phyloP scores from a whole-genome alignment of 2,113 vertebrate species.

The Phylloscopus trochiloides region DNA sequence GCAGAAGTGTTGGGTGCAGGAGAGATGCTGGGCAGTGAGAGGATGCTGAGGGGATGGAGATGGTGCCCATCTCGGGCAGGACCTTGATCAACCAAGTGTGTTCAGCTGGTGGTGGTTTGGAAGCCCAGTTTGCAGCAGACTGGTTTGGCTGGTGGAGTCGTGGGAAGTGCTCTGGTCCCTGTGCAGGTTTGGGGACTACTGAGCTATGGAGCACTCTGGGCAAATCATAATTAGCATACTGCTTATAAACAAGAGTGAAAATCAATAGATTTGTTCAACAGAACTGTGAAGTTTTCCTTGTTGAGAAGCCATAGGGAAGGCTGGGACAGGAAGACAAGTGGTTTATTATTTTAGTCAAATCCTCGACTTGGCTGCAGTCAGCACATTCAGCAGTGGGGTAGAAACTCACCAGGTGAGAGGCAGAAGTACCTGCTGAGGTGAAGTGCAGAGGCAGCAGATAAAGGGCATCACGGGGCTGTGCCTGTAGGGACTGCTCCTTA shows the following conservation, averaged over 20 bases:
- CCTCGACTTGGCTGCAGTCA: not conserved
- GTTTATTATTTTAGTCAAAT: not conserved
- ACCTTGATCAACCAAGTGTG: not conserved
- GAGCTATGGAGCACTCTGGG: not conserved
- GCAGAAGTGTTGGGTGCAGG: not conserved
- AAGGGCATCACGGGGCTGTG: not conserved
- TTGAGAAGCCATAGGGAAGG: not conserved
- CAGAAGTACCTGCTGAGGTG: not conserved
- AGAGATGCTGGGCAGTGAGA: not conserved
- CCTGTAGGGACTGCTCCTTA: not conserved
- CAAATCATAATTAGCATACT: not conserved
- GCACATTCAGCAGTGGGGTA: not conserved
- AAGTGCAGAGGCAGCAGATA: not conserved
- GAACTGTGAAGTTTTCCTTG: not conserved
- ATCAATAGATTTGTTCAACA: not conserved
- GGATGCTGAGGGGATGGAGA: not conserved
- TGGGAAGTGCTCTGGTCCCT: not conserved
- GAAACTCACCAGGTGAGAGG: not conserved
- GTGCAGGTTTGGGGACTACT: not conserved
- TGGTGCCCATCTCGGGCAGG: not conserved
- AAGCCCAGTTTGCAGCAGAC: not conserved
- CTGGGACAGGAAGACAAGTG: not conserved
- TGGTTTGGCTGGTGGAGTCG: not conserved
- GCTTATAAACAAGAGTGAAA: not conserved
- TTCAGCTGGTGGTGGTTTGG: not conserved